These are phyloP conservation scores for Bubalus kerabau DNA, from an alignment of 2,113 vertebrate species.

Conservation along the genomic window DNA sequence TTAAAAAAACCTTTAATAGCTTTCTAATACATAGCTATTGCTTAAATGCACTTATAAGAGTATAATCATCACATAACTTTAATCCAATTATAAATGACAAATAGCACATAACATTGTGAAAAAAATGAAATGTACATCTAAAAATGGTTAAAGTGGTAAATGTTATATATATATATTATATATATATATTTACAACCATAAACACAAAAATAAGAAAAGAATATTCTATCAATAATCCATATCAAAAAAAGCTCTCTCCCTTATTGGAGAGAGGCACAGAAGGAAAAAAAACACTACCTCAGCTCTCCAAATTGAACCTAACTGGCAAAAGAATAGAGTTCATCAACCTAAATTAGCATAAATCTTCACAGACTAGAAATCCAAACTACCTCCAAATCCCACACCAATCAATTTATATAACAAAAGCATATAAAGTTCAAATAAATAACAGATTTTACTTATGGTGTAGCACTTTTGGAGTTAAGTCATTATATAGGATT, in stretches of 20 bases:
- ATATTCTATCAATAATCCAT: background rate
- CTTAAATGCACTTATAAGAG: slow-evolving; percentile 37
- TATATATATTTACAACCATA: background rate
- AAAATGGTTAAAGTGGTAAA: background rate
- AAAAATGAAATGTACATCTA: background rate
- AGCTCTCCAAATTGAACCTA: background rate
- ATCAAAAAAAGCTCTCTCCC: background rate
- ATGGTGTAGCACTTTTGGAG: background rate
- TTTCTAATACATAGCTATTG: slow-evolving; percentile 22
- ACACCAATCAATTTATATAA: background rate
- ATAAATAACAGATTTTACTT: slow-evolving; percentile 27
- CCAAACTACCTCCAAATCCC: background rate
- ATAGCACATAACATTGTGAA: background rate
- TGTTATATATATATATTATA: background rate
- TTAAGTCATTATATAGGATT: background rate
- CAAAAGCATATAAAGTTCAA: background rate
- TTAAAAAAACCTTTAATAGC: slow-evolving; percentile 10
- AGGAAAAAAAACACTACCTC: background rate
- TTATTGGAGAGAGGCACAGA: background rate
- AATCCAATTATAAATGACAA: slow-evolving; percentile 45
- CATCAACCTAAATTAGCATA: background rate
- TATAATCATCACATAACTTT: slow-evolving; percentile 34
- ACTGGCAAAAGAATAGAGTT: background rate
- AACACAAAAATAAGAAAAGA: background rate
- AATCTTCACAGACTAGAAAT: background rate